Conservation (phyloP, 1,140 invertebrate species). For the Catajapyx aquilonaris region DNA sequence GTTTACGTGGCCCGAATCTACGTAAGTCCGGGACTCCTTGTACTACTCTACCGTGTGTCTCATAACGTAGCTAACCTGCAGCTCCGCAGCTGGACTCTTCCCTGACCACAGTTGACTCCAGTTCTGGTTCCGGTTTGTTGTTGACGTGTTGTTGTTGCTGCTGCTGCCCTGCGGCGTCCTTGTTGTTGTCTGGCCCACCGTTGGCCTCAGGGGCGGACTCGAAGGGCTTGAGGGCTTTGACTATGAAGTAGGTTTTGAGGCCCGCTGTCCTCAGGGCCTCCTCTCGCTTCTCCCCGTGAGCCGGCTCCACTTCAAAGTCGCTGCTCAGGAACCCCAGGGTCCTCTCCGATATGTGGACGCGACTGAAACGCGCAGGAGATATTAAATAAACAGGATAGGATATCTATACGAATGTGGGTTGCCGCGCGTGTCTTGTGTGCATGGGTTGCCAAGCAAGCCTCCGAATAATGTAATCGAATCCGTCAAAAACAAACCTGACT, state of each 20-base stretch:
- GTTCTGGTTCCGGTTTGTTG: neutral
- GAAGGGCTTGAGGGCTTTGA: slow-evolving; percentile 55
- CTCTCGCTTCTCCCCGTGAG: slow-evolving; percentile 68
- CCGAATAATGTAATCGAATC: too few species aligned
- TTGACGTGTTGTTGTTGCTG: neutral
- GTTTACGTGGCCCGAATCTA: too few species aligned
- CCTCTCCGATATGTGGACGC: slow-evolving; percentile 86
- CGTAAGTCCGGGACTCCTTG: too few species aligned
- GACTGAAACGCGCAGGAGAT: too few species aligned
- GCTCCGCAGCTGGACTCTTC: slow-evolving; percentile 23
- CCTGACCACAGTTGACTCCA: slow-evolving; percentile 17
- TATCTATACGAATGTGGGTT: too few species aligned
- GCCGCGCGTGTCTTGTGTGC: too few species aligned
- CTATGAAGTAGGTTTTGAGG: slow-evolving; percentile 80
- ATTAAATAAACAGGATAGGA: too few species aligned
- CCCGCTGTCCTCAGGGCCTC: slow-evolving; percentile 68
- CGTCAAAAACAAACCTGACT: too few species aligned
- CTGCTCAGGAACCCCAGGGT: slow-evolving; percentile 65
- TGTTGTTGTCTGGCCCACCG: neutral
- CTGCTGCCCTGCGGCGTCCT: neutral
- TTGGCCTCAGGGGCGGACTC: slow-evolving; percentile 5
- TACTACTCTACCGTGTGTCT: too few species aligned
- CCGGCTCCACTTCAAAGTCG: slow-evolving; percentile 87
- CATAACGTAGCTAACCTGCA: neutral
- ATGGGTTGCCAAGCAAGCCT: too few species aligned